phyloP scores from a whole-genome alignment of 2,888 invertebrate genomes.

The Sphaeridia pumilis region DNA sequence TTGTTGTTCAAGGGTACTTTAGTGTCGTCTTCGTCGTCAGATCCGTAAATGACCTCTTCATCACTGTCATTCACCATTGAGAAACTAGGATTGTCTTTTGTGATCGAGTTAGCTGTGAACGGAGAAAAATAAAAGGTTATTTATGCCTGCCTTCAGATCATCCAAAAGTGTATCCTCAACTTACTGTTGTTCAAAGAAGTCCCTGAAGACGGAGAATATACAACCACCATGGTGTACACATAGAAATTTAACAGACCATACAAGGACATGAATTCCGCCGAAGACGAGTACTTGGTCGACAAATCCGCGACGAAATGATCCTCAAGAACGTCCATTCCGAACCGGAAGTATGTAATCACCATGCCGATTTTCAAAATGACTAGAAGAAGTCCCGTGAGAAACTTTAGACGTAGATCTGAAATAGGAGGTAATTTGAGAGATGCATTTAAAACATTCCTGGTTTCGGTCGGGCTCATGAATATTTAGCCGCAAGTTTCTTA shows the following conservation, averaged over 20 bases:
- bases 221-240: slow-evolving; percentile 83
- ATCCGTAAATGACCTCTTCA: slow-evolving; percentile 90
- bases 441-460: too few relatives aligned
- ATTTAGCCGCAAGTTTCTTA: too few relatives aligned
- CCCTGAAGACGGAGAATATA: slow-evolving; percentile 49
- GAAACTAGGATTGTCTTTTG: slow-evolving; percentile 94
- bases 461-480: too few relatives aligned
- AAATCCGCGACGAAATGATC: slow-evolving; percentile 88
- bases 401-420: slow-evolving; percentile 78
- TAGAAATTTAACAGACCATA: slow-evolving; percentile 91
- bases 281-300: slow-evolving; percentile 75
- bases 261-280: slow-evolving; percentile 89
- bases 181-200: slow-evolving; percentile 29
- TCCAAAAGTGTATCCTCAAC: slow-evolving; percentile 2
- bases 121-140: not conserved
- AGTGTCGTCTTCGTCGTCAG: slow-evolving; percentile 57
- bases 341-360: slow-evolving; percentile 64
- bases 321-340: slow-evolving; percentile 71
- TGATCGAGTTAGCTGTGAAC: slow-evolving; percentile 69
- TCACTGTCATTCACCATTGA: slow-evolving; percentile 98
- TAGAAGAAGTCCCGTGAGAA: slow-evolving; percentile 72
- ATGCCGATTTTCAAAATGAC: slow-evolving; percentile 64
- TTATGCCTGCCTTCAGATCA: not conserved
- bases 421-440: not conserved
- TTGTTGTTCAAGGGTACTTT: slow-evolving; percentile 51